A percentile compares a stretch with the other conserved stretches of the same genome.
phyloP scores from a whole-genome alignment of 2,113 vertebrate species.

The Ceratotherium simum region DNA sequence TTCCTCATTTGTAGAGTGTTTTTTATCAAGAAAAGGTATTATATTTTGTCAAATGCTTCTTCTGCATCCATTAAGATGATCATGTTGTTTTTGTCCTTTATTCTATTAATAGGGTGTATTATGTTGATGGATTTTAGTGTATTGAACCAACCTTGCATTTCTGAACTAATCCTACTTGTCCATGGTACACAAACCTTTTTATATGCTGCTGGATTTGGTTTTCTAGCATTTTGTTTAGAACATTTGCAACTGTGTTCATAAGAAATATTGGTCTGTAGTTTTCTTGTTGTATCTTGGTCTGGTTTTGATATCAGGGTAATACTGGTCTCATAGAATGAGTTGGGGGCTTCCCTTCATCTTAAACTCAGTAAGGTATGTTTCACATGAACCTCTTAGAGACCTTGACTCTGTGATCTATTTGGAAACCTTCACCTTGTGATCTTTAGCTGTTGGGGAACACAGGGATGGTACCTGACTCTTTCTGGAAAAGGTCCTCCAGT shows the following conservation, averaged over 20 bases:
- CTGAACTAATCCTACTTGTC: conserved; percentile 34
- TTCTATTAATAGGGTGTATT: conserved; percentile 47
- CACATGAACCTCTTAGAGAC: background rate
- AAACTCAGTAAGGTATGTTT: background rate
- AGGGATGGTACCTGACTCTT: background rate
- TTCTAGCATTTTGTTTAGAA: conserved; percentile 66
- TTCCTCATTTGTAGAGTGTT: conserved; percentile 49
- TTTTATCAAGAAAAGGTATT: conserved; percentile 13
- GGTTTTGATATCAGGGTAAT: background rate
- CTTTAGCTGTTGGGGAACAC: background rate
- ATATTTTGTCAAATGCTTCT: conserved; percentile 57
- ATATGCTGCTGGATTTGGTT: conserved; percentile 61
- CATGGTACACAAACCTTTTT: conserved; percentile 67
- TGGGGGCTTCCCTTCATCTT: background rate
- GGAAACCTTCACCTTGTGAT: background rate
- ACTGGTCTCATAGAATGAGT: background rate
- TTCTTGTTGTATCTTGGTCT: conserved; percentile 34
- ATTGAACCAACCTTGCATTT: conserved; percentile 60
- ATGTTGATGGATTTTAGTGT: conserved; percentile 50
- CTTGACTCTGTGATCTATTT: background rate
- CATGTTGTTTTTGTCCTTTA: conserved; percentile 58
- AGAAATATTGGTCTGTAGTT: conserved; percentile 36
- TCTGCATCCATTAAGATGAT: conserved; percentile 48
- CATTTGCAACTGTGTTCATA: conserved; percentile 52
- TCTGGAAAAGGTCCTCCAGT: background rate